Evolutionary conservation across 2,797 vertebrate genomes (phyloP).

Genomic region (Nothura maculosa): DNA sequence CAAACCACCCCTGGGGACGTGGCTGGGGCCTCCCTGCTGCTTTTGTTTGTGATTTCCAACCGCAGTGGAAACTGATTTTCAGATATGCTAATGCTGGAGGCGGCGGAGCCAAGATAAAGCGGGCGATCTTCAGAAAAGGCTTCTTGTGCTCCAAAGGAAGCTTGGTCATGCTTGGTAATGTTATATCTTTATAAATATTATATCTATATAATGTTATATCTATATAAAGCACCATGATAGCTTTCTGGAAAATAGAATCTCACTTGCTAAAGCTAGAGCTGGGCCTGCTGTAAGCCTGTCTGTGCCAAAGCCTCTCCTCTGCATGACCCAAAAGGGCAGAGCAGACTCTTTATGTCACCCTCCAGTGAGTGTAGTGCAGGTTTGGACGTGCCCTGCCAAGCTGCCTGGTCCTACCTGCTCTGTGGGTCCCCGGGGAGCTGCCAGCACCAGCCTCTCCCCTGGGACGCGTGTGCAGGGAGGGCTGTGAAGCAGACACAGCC

Average conservation of each 20-base stretch:
- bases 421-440: accelerated
- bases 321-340: not conserved
- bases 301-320: not conserved
- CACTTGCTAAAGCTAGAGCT: not conserved
- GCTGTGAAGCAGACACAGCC: not conserved
- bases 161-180: not conserved
- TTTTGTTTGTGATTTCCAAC: slow-evolving; percentile 43
- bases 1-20: slow-evolving; percentile 25
- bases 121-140: not conserved
- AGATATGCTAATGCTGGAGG: slow-evolving; percentile 21
- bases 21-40: slow-evolving; percentile 50
- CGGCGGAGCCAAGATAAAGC: slow-evolving; percentile 16
- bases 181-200: not conserved
- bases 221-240: not conserved
- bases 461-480: not conserved
- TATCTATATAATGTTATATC: no score
- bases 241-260: not conserved
- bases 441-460: not conserved
- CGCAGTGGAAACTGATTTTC: not conserved
- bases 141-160: not conserved
- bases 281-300: not conserved
- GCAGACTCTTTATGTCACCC: not conserved
- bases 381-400: not conserved
- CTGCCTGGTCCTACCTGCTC: slow-evolving; percentile 3
- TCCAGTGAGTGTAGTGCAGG: accelerated